Evolutionary conservation across 2,113 vertebrate species (phyloP).

Genomic region (Anolis sagrei): DNA sequence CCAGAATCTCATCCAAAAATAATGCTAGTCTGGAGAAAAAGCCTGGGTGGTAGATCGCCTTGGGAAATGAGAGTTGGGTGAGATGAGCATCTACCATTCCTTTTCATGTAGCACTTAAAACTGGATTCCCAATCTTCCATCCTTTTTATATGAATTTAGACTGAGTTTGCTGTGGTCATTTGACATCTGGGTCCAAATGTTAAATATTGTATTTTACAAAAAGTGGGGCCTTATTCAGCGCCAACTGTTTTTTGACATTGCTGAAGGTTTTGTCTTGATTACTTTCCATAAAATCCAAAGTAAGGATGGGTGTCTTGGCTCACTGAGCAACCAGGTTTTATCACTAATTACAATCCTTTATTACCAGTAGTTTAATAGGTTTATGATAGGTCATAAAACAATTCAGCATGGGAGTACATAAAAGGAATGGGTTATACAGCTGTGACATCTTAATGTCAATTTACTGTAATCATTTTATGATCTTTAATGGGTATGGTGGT

Average conservation of each 20-base stretch:
- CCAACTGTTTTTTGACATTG: conserved; percentile 79
- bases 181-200: background rate
- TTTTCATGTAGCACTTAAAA: background rate
- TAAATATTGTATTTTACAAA: conserved; percentile 26
- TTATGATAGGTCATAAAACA: conserved; percentile 94
- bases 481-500: conserved; percentile 70
- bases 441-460: conserved; percentile 90
- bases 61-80: background rate
- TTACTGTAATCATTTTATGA: conserved; percentile 89
- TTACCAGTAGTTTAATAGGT: conserved; percentile 91
- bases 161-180: background rate
- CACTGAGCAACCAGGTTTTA: conserved; percentile 94
- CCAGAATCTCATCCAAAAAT: background rate
- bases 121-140: background rate
- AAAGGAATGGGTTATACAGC: conserved; percentile 86
- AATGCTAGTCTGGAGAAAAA: background rate
- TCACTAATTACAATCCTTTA: conserved; percentile 95
- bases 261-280: conserved; percentile 83
- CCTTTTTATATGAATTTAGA: background rate
- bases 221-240: conserved; percentile 47
- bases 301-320: conserved; percentile 88
- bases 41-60: background rate
- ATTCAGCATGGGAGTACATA: conserved; percentile 86
- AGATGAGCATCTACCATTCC: no score
- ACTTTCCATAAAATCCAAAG: conserved; percentile 84